Conservation (phyloP, 2,888 invertebrate species). For the Amorpha juglandis region DNA sequence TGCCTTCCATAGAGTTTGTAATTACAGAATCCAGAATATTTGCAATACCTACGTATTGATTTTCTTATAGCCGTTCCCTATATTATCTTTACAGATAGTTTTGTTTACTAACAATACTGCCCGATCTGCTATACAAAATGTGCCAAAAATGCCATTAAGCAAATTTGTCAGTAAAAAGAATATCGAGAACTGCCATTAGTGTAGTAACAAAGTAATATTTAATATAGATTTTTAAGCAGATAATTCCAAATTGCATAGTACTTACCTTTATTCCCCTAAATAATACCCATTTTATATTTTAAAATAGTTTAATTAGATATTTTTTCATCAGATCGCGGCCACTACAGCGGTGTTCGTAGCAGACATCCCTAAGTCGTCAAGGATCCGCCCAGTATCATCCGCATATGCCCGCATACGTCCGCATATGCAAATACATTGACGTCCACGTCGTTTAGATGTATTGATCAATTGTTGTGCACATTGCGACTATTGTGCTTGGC, state of each 20-base stretch:
- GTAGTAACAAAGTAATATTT: neutral
- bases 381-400: constrained; percentile 55
- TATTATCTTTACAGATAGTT: no score
- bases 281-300: neutral
- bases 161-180: no score
- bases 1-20: neutral
- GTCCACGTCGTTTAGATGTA: constrained; percentile 42
- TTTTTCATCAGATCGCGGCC: constrained; percentile 67
- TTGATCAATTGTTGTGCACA: constrained; percentile 29
- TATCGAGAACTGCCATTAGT: no score
- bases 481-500: constrained; percentile 13
- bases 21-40: neutral
- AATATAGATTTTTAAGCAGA: neutral
- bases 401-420: constrained; percentile 6
- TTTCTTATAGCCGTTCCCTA: no score
- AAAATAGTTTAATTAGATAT: constrained; percentile 1
- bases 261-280: neutral
- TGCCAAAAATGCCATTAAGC: no score
- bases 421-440: constrained; percentile 37
- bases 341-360: constrained; percentile 77
- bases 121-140: no score
- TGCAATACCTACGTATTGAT: neutral
- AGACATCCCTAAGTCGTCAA: constrained; percentile 51
- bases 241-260: neutral
- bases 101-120: no score